Evolutionary conservation across 2,113 vertebrate species (phyloP).

Genomic region (Zingel zingel): DNA sequence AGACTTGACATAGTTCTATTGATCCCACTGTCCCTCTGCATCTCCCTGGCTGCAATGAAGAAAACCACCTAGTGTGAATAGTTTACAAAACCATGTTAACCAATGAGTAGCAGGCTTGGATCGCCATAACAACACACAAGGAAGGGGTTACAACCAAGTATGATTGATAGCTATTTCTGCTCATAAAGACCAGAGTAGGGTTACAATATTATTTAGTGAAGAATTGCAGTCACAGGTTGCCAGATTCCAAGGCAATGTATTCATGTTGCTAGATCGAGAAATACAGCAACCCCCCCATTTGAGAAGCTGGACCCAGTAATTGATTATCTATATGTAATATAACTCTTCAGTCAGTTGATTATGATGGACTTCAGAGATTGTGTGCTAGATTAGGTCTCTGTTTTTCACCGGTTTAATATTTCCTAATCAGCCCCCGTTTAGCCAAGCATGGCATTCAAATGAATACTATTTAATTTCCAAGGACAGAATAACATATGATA

Average conservation of each 20-base stretch:
- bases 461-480: not conserved
- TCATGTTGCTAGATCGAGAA: too few species aligned
- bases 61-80: too few species aligned
- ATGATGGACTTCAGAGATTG: not conserved
- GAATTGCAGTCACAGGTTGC: not conserved
- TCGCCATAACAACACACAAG: too few species aligned
- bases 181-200: too few species aligned
- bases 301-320: not conserved
- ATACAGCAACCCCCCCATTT: too few species aligned
- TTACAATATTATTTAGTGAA: not conserved
- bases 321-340: not conserved
- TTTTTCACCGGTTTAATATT: not conserved
- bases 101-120: too few species aligned
- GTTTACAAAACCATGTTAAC: too few species aligned
- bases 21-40: constrained; percentile 3
- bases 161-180: not conserved
- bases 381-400: not conserved
- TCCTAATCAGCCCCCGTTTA: not conserved
- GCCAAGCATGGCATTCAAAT: not conserved
- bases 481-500: not conserved
- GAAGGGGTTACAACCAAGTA: too few species aligned
- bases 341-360: not conserved
- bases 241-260: not conserved
- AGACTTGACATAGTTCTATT: not conserved
- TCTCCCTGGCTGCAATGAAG: not conserved